phyloP scores from a whole-genome alignment of 2,113 vertebrate genomes.

The Tupaia chinensis region DNA sequence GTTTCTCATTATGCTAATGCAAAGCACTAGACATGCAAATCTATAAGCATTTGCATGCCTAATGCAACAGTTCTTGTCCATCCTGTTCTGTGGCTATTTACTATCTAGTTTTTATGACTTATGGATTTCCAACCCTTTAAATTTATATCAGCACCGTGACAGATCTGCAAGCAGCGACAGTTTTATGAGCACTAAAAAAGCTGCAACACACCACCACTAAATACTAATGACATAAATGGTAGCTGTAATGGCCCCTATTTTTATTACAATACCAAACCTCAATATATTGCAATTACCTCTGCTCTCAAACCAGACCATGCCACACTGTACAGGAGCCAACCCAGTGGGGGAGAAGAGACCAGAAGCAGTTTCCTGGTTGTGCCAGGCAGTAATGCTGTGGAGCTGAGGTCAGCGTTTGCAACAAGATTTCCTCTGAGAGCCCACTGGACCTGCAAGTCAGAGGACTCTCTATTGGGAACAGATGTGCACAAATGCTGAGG shows the following conservation, averaged over 20 bases:
- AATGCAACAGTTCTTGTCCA: slow-evolving; percentile 86
- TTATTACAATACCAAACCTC: slow-evolving; percentile 92
- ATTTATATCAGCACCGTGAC: slow-evolving; percentile 91
- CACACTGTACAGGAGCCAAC: slow-evolving; percentile 63
- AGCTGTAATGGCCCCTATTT: slow-evolving; percentile 93
- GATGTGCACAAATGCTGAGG: neutral
- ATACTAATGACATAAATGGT: slow-evolving; percentile 95
- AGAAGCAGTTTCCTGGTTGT: slow-evolving; percentile 31
- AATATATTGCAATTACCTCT: slow-evolving; percentile 92
- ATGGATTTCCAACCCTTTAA: slow-evolving; percentile 93
- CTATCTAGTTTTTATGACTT: slow-evolving; percentile 94
- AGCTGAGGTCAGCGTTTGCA: slow-evolving; percentile 69
- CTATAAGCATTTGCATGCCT: slow-evolving; percentile 86
- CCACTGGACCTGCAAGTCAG: neutral
- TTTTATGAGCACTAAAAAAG: slow-evolving; percentile 97
- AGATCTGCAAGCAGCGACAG: slow-evolving; percentile 93
- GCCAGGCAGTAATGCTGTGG: slow-evolving; percentile 56
- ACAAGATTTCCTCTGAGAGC: neutral
- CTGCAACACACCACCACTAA: slow-evolving; percentile 91
- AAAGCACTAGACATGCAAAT: slow-evolving; percentile 87
- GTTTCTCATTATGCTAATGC: slow-evolving; percentile 85
- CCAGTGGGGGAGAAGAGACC: slow-evolving; percentile 48
- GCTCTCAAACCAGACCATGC: slow-evolving; percentile 84
- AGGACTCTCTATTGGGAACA: neutral
- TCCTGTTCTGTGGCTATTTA: slow-evolving; percentile 88